These are phyloP conservation scores for Cryptocephalus primarius DNA, from an alignment of 2,888 invertebrate genomes.

Conservation along the genomic window DNA sequence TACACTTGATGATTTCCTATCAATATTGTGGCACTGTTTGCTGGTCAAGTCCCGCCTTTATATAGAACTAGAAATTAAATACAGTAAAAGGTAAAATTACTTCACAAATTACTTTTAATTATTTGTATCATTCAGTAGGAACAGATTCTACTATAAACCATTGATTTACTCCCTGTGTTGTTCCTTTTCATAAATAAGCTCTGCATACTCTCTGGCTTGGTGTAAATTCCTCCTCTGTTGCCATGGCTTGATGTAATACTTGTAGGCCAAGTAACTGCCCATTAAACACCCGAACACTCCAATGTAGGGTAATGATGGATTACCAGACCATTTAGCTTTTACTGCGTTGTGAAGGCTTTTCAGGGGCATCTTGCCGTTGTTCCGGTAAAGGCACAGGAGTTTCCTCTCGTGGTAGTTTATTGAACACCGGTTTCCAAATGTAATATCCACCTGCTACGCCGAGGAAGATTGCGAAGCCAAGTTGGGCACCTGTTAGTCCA, in stretches of 20 bases:
- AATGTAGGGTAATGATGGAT: not conserved
- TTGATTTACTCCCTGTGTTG: not conserved
- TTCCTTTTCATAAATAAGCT: not conserved
- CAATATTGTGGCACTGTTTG: too few relatives aligned
- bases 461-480: conserved; percentile 25
- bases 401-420: not conserved
- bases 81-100: too few relatives aligned
- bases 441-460: conserved; percentile 33
- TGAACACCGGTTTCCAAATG: conserved; percentile 35
- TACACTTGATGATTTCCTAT: too few relatives aligned
- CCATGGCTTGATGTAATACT: not conserved
- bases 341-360: too few relatives aligned
- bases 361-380: not conserved
- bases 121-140: too few relatives aligned
- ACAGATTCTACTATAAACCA: too few relatives aligned
- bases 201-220: not conserved
- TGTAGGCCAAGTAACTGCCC: not conserved
- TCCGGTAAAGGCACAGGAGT: not conserved
- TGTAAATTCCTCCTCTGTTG: not conserved
- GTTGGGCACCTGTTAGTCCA: conserved; percentile 26
- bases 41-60: too few relatives aligned
- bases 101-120: too few relatives aligned
- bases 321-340: not conserved
- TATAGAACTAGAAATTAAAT: too few relatives aligned
- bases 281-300: not conserved